These are phyloP conservation scores for Caradrina clavipalpis DNA, from an alignment of 2,888 invertebrate genomes.

Conservation along the genomic window DNA sequence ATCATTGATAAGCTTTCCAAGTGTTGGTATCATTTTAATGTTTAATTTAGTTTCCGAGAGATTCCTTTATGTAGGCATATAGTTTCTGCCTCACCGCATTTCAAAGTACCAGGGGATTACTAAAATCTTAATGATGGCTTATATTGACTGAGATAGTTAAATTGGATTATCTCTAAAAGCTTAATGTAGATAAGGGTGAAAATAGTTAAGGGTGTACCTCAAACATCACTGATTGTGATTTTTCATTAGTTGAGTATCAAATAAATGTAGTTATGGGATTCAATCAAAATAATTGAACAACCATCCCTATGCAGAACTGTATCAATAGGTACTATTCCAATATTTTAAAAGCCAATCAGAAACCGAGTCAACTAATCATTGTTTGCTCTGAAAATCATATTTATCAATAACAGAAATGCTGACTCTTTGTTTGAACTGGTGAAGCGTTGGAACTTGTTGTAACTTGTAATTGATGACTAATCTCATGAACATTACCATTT, in stretches of 20 bases:
- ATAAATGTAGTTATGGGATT: background rate
- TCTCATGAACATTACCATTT: constrained; percentile 11
- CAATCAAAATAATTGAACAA: constrained; percentile 5
- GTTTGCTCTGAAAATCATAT: constrained; percentile 26
- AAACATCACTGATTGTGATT: background rate
- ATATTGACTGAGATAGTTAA: constrained; percentile 19
- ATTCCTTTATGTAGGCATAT: background rate
- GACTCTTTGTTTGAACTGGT: constrained; percentile 59
- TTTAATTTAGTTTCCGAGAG: constrained; percentile 15
- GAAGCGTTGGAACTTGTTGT: constrained; percentile 55
- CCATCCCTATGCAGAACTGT: background rate
- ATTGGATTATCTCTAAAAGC: constrained; percentile 31
- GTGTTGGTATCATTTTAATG: background rate
- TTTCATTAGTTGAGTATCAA: background rate
- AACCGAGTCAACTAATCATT: constrained; percentile 14
- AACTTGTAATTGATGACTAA: constrained; percentile 65
- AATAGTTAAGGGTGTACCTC: background rate
- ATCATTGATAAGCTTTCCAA: constrained; percentile 21
- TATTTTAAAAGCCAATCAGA: constrained; percentile 7
- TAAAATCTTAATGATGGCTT: constrained; percentile 21
- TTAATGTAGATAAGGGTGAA: constrained; percentile 7
- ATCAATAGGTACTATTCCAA: constrained; percentile 9
- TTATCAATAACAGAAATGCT: constrained; percentile 48
- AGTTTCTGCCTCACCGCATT: constrained; percentile 1
- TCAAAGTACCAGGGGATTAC: constrained; percentile 2